These are phyloP conservation scores for Zeuzera pyrina DNA, from an alignment of 2,888 invertebrate genomes.

Conservation along the genomic window DNA sequence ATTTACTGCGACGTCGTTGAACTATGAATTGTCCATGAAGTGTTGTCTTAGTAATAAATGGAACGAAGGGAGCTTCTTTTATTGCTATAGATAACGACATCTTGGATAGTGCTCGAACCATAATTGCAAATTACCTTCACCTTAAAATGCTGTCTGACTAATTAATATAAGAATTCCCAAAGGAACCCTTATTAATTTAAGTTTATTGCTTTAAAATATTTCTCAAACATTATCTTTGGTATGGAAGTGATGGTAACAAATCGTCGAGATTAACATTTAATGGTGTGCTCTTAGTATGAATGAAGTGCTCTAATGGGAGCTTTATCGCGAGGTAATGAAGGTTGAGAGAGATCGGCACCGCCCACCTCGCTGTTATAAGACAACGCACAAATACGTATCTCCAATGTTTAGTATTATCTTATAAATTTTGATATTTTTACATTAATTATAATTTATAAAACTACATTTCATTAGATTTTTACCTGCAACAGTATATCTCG, in stretches of 20 bases:
- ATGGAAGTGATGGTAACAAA: conserved; percentile 34
- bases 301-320: conserved; percentile 48
- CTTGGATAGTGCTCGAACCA: not conserved
- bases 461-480: no score
- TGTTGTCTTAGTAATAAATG: conserved; percentile 52
- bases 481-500: no score
- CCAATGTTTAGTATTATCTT: not conserved
- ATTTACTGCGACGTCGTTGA: conserved; percentile 50
- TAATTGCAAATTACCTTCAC: no score
- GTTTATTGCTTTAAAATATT: conserved; percentile 15
- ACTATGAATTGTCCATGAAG: conserved; percentile 47
- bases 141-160: not conserved
- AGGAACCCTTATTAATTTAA: conserved; percentile 1
- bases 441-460: no score
- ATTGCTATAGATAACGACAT: conserved; percentile 28
- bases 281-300: conserved; percentile 42
- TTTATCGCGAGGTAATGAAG: conserved; percentile 47
- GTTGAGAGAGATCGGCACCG: conserved; percentile 18
- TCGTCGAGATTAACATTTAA: conserved; percentile 46
- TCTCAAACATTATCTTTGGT: conserved; percentile 22
- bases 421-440: no score
- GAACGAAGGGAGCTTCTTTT: conserved; percentile 38
- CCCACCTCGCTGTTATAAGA: not conserved
- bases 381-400: not conserved
- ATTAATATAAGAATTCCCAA: not conserved